Conservation (phyloP, 2,113 vertebrate genomes). For the Clarias batrachus region DNA sequence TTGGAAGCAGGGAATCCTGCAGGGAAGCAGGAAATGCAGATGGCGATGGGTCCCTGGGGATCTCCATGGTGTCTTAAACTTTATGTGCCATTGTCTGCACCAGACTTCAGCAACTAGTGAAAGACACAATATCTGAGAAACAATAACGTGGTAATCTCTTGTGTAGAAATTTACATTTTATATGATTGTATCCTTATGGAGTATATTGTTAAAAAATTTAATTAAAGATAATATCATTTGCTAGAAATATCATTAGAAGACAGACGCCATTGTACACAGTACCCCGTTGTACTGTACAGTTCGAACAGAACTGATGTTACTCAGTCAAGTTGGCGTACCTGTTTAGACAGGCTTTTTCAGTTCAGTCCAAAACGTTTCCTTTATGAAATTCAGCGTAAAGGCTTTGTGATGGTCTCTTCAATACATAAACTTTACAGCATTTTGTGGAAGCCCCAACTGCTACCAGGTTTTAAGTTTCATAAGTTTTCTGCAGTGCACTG, state of each 20-base stretch:
- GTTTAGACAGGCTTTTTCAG: not conserved
- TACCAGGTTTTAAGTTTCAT: not conserved
- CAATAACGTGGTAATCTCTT: too few species aligned
- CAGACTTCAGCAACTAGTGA: not conserved
- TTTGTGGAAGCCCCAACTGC: not conserved
- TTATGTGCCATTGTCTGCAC: not conserved
- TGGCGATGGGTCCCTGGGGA: not conserved
- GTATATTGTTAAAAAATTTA: not conserved
- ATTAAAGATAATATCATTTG: not conserved
- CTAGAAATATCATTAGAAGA: not conserved
- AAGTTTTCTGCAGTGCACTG: not conserved
- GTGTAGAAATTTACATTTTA: too few species aligned
- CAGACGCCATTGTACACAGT: not conserved
- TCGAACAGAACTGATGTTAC: not conserved
- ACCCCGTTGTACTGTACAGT: not conserved
- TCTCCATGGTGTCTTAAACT: not conserved
- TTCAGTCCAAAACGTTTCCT: too few species aligned
- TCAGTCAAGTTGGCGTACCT: not conserved
- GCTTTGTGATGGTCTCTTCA: not conserved
- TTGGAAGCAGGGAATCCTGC: not conserved
- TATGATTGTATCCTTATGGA: not conserved
- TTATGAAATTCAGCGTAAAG: too few species aligned
- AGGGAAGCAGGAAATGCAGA: not conserved
- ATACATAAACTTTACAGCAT: not conserved
- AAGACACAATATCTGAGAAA: not conserved